Conservation (phyloP, 2,113 vertebrate genomes). For the Gallinago media region DNA sequence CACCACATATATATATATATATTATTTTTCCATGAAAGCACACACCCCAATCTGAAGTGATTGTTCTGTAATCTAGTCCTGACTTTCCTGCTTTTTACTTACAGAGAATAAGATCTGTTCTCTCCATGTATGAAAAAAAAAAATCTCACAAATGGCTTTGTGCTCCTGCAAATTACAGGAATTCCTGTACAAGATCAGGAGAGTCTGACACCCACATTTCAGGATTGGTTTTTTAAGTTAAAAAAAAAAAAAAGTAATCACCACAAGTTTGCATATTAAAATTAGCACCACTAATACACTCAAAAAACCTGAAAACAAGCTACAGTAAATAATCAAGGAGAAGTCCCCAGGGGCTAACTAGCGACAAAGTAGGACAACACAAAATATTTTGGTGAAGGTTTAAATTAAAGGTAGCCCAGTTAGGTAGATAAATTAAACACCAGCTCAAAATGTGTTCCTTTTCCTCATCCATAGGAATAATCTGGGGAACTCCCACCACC, state of each 20-base stretch:
- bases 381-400: neutral
- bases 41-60: neutral
- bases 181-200: conserved; percentile 30
- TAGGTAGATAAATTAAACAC: neutral
- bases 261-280: neutral
- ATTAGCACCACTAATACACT: neutral
- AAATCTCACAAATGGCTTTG: conserved; percentile 9
- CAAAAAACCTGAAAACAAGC: neutral
- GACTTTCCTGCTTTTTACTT: conserved; percentile 28
- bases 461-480: neutral
- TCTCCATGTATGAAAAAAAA: neutral
- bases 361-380: neutral
- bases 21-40: neutral
- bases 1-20: accelerated
- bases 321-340: neutral
- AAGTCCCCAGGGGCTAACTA: neutral
- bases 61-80: neutral
- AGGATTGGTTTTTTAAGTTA: neutral
- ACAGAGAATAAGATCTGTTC: neutral
- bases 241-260: neutral
- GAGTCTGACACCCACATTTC: neutral
- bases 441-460: neutral
- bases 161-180: conserved; percentile 47
- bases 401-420: neutral
- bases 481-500: neutral